These are phyloP conservation scores for Anguilla megastoma DNA, from an alignment of 2,797 vertebrate species.

Conservation along the genomic window DNA sequence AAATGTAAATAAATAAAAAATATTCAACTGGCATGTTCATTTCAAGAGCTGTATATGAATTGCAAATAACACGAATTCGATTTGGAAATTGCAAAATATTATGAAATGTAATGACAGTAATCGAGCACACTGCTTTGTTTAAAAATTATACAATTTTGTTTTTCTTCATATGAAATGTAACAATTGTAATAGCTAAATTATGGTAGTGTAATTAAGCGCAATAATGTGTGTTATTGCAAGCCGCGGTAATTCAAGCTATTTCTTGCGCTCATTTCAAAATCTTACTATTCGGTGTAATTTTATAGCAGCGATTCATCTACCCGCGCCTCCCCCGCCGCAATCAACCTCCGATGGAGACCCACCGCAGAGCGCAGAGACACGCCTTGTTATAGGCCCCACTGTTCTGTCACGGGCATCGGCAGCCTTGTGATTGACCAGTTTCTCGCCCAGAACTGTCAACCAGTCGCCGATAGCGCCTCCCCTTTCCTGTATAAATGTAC, in stretches of 20 bases:
- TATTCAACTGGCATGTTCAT: neutral
- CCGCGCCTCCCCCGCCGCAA: slow-evolving; percentile 19
- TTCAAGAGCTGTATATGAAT: neutral
- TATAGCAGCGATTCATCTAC: slow-evolving; percentile 9
- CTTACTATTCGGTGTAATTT: slow-evolving; percentile 10
- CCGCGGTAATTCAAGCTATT: neutral
- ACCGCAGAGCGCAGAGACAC: slow-evolving; percentile 59
- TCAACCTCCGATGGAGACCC: slow-evolving; percentile 40
- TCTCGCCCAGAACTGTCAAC: slow-evolving; percentile 70
- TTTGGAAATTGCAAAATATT: neutral
- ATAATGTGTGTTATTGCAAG: neutral
- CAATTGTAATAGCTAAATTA: neutral
- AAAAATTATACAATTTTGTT: neutral
- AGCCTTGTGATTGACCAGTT: slow-evolving; percentile 73
- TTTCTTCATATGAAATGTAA: neutral
- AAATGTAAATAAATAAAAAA: neutral
- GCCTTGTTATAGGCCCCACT: slow-evolving; percentile 64
- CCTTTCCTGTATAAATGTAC: slow-evolving; percentile 74
- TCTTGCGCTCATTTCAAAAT: slow-evolving; percentile 18
- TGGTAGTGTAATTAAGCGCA: neutral
- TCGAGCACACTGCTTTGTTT: neutral
- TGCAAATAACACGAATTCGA: neutral
- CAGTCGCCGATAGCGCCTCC: slow-evolving; percentile 73
- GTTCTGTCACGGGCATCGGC: slow-evolving; percentile 67
- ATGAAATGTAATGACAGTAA: neutral